Conservation (phyloP, 2,113 vertebrate species). For the Perca schrenkii region DNA sequence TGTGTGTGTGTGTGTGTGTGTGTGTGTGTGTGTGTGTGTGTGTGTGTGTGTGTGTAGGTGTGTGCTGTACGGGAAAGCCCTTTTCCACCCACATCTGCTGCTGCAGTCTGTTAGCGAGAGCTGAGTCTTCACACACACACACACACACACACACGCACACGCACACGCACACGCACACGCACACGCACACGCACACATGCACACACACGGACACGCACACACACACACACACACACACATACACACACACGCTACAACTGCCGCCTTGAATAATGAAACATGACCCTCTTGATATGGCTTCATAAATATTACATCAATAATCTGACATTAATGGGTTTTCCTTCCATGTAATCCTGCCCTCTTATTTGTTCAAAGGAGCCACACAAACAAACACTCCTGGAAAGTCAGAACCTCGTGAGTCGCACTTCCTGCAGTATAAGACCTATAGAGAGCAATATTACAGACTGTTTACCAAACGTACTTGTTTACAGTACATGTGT, state of each 20-base stretch:
- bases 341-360: conserved; percentile 58
- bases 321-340: conserved; percentile 80
- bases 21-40: conserved; percentile 43
- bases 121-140: conserved; percentile 37
- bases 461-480: conserved; percentile 4
- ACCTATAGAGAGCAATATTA: background rate
- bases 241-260: conserved; percentile 32
- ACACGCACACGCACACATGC: conserved; percentile 26
- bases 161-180: background rate
- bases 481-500: conserved; percentile 11
- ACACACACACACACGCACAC: conserved; percentile 22
- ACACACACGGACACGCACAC: conserved; percentile 27
- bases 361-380: conserved; percentile 56
- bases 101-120: conserved; percentile 67
- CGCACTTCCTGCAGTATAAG: background rate
- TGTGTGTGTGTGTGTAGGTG: conserved; percentile 45
- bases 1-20: conserved; percentile 40
- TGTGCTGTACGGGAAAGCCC: conserved; percentile 80
- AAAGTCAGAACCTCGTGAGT: conserved; percentile 26
- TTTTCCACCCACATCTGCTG: conserved; percentile 79
- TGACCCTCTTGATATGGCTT: conserved; percentile 80
- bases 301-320: conserved; percentile 86
- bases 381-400: conserved; percentile 64
- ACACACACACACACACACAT: conserved; percentile 29
- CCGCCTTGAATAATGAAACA: conserved; percentile 83